Base-by-base conservation (phyloP, 2,888 invertebrate genomes). In the Drosophila sordidula region DNA sequence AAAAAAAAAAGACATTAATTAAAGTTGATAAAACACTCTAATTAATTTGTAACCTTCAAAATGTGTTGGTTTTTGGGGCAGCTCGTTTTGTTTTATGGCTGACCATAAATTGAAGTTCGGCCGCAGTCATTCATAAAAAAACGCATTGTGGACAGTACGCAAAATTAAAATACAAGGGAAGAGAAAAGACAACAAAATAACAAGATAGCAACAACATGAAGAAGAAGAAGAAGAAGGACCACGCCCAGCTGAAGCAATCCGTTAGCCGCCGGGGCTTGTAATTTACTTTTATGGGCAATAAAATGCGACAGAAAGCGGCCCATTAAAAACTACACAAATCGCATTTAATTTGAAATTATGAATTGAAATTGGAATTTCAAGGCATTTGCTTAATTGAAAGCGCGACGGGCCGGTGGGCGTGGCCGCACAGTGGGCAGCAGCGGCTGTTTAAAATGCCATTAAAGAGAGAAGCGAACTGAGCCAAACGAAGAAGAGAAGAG, bases 381-480 rank as follows among this genome's bases (percentile, higher is more conserved):
- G 75, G 58, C 75, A 41, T 44, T 36, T 45, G 51, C 51, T 56
- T 72, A 76, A 76, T 76, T 76, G 62, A 63, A 66, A 42, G 51
- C 36, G 44, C 52, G 56, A 39, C 70, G 9, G 29, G 14, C 50
- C 64, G 45, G 42, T 63, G 63, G 75, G 69, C 68, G 76, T 76
- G 68, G 45, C 26, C 11, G 3, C 25, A 46, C 9, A 45, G 25
- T 16, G 50, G 69, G 70, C 64, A 54, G 69, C 47, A 62, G 41
- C 56, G 70, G 56, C 76, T 81, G 62, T 68, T 83, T 84, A 87
- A 82, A 79, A 85, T 68, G 62, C 66, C 64, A 84, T 84, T 81
- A 81, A 70, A 49, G 12, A 42, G 52, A 46, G 14, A 14, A 26
- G 29, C 29, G 29, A 29, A 29, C 18, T 18, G 9, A 9, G 29